Evolutionary conservation across 2,888 invertebrate genomes (phyloP), one percentile per base, ranked within the genome.

Genomic region (Polyommatus iphigenia): DNA sequence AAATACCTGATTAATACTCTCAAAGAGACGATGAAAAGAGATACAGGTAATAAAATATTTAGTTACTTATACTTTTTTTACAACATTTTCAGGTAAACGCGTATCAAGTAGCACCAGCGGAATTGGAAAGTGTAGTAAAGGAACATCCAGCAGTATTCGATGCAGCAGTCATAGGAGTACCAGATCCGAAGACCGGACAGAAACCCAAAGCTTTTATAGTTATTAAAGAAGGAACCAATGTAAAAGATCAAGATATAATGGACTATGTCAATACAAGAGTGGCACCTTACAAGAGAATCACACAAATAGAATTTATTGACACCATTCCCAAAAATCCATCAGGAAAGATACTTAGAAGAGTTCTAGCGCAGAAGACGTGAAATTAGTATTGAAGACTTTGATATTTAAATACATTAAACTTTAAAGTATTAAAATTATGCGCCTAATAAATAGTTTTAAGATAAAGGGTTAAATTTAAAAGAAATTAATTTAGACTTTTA

Each of bases 21-120:
- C 7, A 20, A 15, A 50, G 4, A 15, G 20, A 10, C 41, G 41
- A 8, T 10, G 10, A 41, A 10, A 59, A 7, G 4, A 59, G 8
- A 59, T 20, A 20, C 59, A 20, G 18, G 5, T 62, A 13, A 29
- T 15, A 6, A 29, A 67, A 67, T 0, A 67, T 29, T 62, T 8
- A 24, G 13, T 24, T 24, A 10, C 13, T 10, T 67, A n/a, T n/a
- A n/a, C n/a, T 0, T 3, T 29, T 29, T 67, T 67, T 10, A 62
- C 4, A 29, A 72, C 20, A 29, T 18, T 84, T 83, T 7, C 83
- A 92, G 92, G 97, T 96, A 0, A 96, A 95, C 88, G 96, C 94
- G 2, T 95, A 93, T 84, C 95, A 98, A 95, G 98, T 98, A 8
- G 96, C 98, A 13, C 98, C 98, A 29, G 98, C 98, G 0, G 98